phyloP scores from a whole-genome alignment of 2,113 vertebrate genomes.

The Canis aureus region DNA sequence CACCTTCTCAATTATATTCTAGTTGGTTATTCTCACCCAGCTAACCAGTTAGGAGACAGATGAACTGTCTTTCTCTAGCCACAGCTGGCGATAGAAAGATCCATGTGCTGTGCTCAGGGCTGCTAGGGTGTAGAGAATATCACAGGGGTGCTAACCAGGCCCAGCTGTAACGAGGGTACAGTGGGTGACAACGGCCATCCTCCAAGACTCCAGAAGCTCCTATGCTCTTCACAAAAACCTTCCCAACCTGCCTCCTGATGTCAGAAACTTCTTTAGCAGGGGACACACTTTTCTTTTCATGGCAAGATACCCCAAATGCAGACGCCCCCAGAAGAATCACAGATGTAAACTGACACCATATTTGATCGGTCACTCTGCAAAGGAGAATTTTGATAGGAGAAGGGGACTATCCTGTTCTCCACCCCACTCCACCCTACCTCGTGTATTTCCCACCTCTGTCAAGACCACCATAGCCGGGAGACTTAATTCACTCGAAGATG shows the following conservation, averaged over 20 bases:
- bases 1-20: not conserved
- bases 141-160: not conserved
- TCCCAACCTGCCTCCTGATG: not conserved
- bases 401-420: not conserved
- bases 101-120: not conserved
- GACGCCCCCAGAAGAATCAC: not conserved
- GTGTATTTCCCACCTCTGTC: not conserved
- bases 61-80: conserved; percentile 14
- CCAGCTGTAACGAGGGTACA: not conserved
- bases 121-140: not conserved
- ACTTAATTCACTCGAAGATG: not conserved
- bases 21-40: not conserved
- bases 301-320: not conserved
- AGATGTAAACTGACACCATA: not conserved
- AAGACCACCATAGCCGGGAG: not conserved
- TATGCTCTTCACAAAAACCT: not conserved
- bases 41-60: not conserved
- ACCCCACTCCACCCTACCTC: not conserved
- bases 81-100: conserved; percentile 3
- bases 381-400: not conserved
- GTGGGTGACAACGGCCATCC: not conserved
- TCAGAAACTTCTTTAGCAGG: conserved; percentile 25
- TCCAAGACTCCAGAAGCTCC: not conserved
- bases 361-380: not conserved
- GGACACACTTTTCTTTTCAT: not conserved